These are phyloP conservation scores for Ameiurus melas DNA, from an alignment of 2,113 vertebrate species.

Conservation along the genomic window DNA sequence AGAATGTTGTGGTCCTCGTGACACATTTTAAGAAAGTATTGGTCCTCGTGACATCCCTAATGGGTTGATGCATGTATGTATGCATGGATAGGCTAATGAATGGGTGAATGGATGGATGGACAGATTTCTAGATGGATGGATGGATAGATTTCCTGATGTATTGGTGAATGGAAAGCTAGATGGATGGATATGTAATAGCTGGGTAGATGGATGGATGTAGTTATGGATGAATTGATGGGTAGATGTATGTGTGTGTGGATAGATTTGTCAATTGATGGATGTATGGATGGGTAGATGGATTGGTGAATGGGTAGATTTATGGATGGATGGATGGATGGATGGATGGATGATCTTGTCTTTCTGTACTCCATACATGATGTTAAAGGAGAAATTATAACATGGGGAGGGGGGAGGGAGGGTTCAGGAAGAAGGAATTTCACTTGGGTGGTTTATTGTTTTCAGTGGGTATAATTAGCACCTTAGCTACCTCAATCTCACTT, in stretches of 20 bases:
- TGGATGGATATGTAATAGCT: not conserved
- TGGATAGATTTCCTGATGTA: not conserved
- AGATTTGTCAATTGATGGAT: not conserved
- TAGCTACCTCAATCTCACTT: no score
- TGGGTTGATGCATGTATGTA: no score
- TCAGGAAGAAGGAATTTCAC: not conserved
- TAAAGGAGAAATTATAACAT: not conserved
- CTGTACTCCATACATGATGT: no score
- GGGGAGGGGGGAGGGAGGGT: no score
- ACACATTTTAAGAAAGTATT: no score
- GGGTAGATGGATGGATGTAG: not conserved
- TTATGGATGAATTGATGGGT: not conserved
- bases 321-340: no score
- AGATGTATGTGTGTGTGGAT: not conserved
- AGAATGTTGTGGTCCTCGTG: no score
- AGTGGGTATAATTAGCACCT: not conserved
- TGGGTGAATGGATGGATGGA: no score
- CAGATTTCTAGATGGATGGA: not conserved
- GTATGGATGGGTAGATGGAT: not conserved
- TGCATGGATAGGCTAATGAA: not conserved
- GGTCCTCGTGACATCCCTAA: no score
- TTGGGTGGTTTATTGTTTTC: not conserved
- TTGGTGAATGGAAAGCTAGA: not conserved
- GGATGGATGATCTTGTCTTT: no score
- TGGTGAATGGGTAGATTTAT: not conserved